These are phyloP conservation scores for Aricia artaxerxes DNA, from an alignment of 2,888 invertebrate genomes.

Conservation along the genomic window DNA sequence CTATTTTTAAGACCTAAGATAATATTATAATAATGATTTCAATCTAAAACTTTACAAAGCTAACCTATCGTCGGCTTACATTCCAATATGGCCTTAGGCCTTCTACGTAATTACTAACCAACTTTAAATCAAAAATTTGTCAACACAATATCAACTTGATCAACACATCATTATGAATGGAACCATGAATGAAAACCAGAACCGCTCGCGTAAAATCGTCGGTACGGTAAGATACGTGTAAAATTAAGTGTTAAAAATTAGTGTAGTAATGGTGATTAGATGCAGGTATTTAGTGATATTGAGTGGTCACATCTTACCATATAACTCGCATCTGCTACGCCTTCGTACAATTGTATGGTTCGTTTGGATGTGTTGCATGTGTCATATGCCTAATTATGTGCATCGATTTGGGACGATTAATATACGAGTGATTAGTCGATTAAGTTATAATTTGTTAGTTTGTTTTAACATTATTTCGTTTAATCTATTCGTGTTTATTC, in stretches of 20 bases:
- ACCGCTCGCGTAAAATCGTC: slow-evolving; percentile 64
- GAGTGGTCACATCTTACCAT: slow-evolving; percentile 70
- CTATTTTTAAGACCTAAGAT: no score
- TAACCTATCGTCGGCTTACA: no score
- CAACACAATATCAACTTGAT: neutral
- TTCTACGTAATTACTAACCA: no score
- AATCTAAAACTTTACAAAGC: no score
- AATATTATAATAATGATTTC: no score
- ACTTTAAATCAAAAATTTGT: neutral
- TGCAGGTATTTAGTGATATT: slow-evolving; percentile 76
- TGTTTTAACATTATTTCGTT: neutral
- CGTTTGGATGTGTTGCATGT: slow-evolving; percentile 73
- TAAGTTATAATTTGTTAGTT: neutral
- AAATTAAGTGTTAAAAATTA: slow-evolving; percentile 80
- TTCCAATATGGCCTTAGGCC: no score
- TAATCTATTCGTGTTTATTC: no score
- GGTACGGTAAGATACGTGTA: slow-evolving; percentile 76
- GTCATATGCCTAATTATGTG: slow-evolving; percentile 78
- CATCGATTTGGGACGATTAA: slow-evolving; percentile 59
- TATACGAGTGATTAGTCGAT: neutral
- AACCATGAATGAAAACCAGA: slow-evolving; percentile 36
- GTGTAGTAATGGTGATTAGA: slow-evolving; percentile 80
- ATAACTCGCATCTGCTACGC: slow-evolving; percentile 65
- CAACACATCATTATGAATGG: slow-evolving; percentile 24
- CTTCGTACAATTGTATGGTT: slow-evolving; percentile 75